phyloP scores from a whole-genome alignment of 2,113 vertebrate species.

The Caranx ignobilis region DNA sequence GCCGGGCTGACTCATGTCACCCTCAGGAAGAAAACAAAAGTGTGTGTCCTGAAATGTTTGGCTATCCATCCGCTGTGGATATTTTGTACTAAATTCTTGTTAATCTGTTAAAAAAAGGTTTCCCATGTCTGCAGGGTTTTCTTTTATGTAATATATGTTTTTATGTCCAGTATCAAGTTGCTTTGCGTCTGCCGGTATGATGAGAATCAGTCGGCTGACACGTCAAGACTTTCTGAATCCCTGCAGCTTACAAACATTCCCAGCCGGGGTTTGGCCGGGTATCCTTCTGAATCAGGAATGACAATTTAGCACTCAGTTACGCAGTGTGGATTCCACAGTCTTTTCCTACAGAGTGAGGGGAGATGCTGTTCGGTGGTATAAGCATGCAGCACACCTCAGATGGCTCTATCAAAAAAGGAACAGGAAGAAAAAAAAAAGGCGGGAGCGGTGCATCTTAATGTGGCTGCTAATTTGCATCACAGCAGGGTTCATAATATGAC shows the following conservation, averaged over 20 bases:
- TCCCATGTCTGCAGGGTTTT: not conserved
- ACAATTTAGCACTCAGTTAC: constrained; percentile 5
- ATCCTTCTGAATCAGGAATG: constrained; percentile 25
- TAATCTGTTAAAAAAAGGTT: too few relatives aligned
- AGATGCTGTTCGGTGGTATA: not conserved
- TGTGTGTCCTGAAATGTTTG: not conserved
- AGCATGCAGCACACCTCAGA: not conserved
- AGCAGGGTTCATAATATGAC: constrained; percentile 29
- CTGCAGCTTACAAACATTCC: constrained; percentile 36
- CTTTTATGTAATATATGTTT: not conserved
- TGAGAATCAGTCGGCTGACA: not conserved
- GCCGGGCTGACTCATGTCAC: not conserved
- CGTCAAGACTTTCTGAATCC: not conserved
- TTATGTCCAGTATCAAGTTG: not conserved
- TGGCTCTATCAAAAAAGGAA: not conserved
- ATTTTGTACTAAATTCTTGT: too few relatives aligned
- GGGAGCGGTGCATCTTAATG: constrained; percentile 2
- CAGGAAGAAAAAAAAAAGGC: not conserved
- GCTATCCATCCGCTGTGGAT: not conserved
- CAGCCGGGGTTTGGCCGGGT: constrained; percentile 22
- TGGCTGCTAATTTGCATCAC: constrained; percentile 43
- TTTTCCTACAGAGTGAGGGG: not conserved
- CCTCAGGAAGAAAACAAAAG: too few relatives aligned
- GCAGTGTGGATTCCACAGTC: not conserved
- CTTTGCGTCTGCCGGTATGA: not conserved